These are phyloP conservation scores for Uropetala carovei DNA, from an alignment of 2,888 invertebrate genomes.

Conservation along the genomic window DNA sequence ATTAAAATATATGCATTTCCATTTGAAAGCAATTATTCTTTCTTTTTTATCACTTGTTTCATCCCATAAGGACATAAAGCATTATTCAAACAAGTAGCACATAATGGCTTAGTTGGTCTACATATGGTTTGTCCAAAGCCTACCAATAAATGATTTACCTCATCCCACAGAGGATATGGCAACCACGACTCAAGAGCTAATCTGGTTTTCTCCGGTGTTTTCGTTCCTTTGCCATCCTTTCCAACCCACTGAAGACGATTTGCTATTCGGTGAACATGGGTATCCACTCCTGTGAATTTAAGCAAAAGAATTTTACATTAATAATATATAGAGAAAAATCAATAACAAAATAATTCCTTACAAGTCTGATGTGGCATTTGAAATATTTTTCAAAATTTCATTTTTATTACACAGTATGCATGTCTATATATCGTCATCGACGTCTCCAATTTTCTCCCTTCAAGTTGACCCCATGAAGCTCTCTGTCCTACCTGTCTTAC, in stretches of 20 bases:
- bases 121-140: slow-evolving; percentile 99
- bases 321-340: background rate
- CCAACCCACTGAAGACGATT: slow-evolving; percentile 94
- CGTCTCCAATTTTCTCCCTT: too few species aligned
- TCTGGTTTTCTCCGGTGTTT: slow-evolving; percentile 90
- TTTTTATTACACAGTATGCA: too few species aligned
- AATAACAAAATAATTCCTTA: background rate
- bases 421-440: too few species aligned
- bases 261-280: slow-evolving; percentile 96
- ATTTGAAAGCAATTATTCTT: slow-evolving; percentile 68
- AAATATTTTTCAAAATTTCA: background rate
- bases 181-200: slow-evolving; percentile 91
- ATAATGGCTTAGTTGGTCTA: slow-evolving; percentile 88
- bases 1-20: background rate
- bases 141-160: slow-evolving; percentile 93
- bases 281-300: slow-evolving; percentile 87
- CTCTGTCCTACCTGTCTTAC: too few species aligned
- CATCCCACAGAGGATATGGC: slow-evolving; percentile 89
- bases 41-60: slow-evolving; percentile 69
- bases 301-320: background rate
- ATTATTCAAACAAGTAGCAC: slow-evolving; percentile 88
- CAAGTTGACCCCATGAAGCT: too few species aligned
- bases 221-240: slow-evolving; percentile 81
- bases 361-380: background rate
- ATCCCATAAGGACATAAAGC: slow-evolving; percentile 83